Base-by-base conservation (phyloP, 2,888 invertebrate species). In the Drosophila siamana region DNA sequence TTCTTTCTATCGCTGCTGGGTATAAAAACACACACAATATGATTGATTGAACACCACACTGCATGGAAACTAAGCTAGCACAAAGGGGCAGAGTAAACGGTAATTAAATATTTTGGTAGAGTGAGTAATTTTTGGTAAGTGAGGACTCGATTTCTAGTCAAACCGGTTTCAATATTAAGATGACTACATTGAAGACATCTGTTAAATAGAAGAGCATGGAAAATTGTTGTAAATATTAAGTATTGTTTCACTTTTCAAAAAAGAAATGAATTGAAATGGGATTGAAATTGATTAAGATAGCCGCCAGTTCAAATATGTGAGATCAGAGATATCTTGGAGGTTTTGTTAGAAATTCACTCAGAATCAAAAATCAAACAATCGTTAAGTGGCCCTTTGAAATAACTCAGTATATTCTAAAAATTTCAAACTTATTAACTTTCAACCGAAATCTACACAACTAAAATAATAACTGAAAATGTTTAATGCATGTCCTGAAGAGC, bases 401-500 rank as follows among this genome's bases (percentile, higher is more conserved):
- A 36, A 22, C 1, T 52, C 11, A 33, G 22, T 30, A 30, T 22
- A 13, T 8, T 40, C 28, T 8, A 48, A 26, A 26, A 62, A 48
- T 30, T 41, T 0, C 9, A 40, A 13, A 63, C 26, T 4, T 22
- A 40, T 5, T 13, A 6, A 15, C 9, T 26, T 15, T 19, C 7
- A 40, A 26, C 6, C 4, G 9, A 52, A n/a, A 26, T 33, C 7
- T 0, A 52, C 48, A 24, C 36, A 13, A 38, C 47, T 48, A 19
- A 11, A 9, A 19, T 1, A 11, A 28, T 6, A 38, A 6, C 9
- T 8, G 69, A 73, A 64, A 61, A 89, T 88, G 86, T 46, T 90
- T 13, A 59, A 74, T 3, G 54, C 41, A 4, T 87, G 84, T 38
- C 69, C 65, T 3, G 83, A 83, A 22, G 79, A 89, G 36, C 51